Percentiles rank a stretch among this genome's conserved stretches.
These are phyloP conservation scores for Australoheros scitulus DNA, from an alignment of 2,113 vertebrate genomes.

Conservation along the genomic window DNA sequence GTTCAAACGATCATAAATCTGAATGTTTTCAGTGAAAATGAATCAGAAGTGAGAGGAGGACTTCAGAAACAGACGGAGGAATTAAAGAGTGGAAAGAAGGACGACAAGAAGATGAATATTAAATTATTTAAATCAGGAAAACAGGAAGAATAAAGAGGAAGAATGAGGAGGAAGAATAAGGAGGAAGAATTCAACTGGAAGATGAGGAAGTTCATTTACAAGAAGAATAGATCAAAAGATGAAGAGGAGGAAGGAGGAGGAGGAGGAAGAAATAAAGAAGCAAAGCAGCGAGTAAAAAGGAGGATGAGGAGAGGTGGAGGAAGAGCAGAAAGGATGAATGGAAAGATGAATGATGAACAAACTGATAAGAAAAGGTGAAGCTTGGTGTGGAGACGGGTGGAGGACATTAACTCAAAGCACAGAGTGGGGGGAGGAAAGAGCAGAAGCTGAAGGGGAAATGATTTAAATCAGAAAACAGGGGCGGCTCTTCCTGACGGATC, in stretches of 20 bases:
- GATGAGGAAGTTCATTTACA: too few relatives aligned
- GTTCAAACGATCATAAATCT: background rate
- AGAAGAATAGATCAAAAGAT: background rate
- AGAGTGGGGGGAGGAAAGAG: background rate
- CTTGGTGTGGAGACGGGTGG: background rate
- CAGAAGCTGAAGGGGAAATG: background rate
- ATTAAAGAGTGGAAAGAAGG: background rate
- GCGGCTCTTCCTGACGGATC: background rate
- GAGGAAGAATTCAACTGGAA: background rate
- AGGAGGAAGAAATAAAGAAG: background rate
- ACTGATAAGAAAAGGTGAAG: too few relatives aligned
- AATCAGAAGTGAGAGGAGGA: background rate
- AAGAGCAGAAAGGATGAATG: background rate
- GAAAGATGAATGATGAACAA: too few relatives aligned
- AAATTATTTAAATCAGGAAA: background rate
- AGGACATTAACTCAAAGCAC: rapidly evolving
- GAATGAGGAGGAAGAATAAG: background rate
- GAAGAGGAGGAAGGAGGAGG: background rate
- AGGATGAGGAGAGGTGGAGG: background rate
- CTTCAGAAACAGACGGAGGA: background rate
- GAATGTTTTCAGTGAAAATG: background rate
- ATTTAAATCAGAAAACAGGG: background rate
- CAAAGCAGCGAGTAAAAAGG: too few relatives aligned
- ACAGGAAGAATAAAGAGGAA: background rate
- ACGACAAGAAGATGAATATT: background rate